Evolutionary conservation across 2,797 vertebrate genomes (phyloP).

Genomic region (Tragelaphus oryx): DNA sequence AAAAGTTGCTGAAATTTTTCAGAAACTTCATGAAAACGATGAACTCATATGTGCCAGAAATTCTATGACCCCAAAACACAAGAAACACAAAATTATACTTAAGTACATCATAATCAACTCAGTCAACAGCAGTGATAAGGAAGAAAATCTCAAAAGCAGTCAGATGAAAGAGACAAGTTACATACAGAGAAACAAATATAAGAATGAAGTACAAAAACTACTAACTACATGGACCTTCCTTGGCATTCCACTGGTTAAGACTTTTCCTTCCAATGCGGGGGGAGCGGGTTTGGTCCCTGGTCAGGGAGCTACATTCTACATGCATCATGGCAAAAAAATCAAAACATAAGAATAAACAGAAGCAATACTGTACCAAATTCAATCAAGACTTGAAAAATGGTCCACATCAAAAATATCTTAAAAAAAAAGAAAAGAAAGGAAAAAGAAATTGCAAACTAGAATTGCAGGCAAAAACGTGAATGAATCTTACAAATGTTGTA

Average conservation of each 20-base stretch:
- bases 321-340: background rate
- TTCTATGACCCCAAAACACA: background rate
- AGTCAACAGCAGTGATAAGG: background rate
- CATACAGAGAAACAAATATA: background rate
- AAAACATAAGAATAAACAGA: background rate
- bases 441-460: background rate
- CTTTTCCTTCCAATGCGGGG: accelerated
- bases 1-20: background rate
- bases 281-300: background rate
- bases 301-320: background rate
- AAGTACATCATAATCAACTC: background rate
- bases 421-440: background rate
- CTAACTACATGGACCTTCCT: background rate
- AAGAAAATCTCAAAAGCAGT: background rate
- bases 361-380: background rate
- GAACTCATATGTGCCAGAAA: background rate
- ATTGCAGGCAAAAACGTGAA: background rate
- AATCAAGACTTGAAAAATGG: background rate
- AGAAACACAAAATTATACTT: background rate
- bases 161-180: background rate
- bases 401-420: background rate
- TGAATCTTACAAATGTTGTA: background rate
- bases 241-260: background rate
- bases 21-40: background rate
- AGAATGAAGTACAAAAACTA: background rate